Evolutionary conservation across 92 coral and sea anemone species (phyloP).

Genomic region (Zoanthus sociatus): DNA sequence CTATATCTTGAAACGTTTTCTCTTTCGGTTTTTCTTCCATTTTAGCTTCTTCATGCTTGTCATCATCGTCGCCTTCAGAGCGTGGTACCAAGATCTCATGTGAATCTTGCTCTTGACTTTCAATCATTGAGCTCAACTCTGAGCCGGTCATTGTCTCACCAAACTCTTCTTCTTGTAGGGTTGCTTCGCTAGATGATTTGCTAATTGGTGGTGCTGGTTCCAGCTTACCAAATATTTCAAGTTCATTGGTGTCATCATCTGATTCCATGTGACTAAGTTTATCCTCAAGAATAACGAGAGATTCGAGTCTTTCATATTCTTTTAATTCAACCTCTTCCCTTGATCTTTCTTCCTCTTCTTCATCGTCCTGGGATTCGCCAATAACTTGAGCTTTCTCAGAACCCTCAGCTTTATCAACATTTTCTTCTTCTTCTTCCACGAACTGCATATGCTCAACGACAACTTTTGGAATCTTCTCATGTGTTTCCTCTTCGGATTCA

Average conservation of each 20-base stretch:
- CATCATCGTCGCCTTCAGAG: constrained; percentile 44
- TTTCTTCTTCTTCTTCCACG: constrained; percentile 52
- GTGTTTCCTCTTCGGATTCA: constrained; percentile 61
- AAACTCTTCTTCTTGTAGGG: constrained; percentile 77
- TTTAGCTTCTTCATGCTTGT: constrained; percentile 24
- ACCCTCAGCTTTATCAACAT: constrained; percentile 42
- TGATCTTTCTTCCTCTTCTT: constrained; percentile 68
- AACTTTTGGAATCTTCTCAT: constrained; percentile 40
- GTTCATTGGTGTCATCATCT: constrained; percentile 74
- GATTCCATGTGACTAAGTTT: constrained; percentile 93
- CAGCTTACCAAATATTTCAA: constrained; percentile 57
- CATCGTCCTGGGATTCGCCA: constrained; percentile 56
- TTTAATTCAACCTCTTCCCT: constrained; percentile 72
- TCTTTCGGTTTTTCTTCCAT: background rate
- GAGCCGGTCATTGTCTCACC: constrained; percentile 69
- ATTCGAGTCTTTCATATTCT: constrained; percentile 90
- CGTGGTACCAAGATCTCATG: constrained; percentile 50
- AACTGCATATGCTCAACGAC: constrained; percentile 7
- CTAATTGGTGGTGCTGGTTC: constrained; percentile 56
- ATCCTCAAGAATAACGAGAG: constrained; percentile 87
- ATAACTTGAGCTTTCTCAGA: constrained; percentile 21
- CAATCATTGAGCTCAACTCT: constrained; percentile 47
- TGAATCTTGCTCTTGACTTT: constrained; percentile 30
- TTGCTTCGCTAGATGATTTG: constrained; percentile 73
- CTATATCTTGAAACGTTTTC: background rate